Percentiles rank a stretch among this genome's conserved stretches.
Conservation (phyloP, 2,888 invertebrate species). For the Phrixothrix hirtus region DNA sequence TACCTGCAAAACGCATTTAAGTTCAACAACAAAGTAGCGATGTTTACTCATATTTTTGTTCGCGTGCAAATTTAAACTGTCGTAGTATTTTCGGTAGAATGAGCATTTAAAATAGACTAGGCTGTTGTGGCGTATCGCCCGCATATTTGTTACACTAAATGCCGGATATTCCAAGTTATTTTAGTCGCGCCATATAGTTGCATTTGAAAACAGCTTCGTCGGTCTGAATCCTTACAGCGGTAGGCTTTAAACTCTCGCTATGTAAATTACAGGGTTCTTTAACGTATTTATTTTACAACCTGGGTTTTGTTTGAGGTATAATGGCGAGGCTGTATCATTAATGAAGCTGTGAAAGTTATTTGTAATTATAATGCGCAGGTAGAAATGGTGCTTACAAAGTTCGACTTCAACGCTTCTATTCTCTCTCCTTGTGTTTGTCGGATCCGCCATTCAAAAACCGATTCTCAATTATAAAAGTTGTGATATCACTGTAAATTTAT, state of each 20-base stretch:
- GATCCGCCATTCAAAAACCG: too few species aligned
- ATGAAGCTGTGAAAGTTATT: constrained; percentile 12
- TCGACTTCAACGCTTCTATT: too few species aligned
- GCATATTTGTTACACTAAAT: constrained; percentile 23
- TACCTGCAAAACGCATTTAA: too few species aligned
- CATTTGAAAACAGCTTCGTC: constrained; percentile 11
- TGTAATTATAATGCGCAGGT: constrained; percentile 10
- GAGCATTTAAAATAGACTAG: constrained; percentile 20
- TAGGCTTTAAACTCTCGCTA: constrained; percentile 10
- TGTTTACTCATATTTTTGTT: background rate
- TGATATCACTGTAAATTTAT: too few species aligned
- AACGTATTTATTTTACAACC: constrained; percentile 8
- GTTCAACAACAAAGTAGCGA: too few species aligned
- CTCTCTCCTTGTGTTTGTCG: too few species aligned
- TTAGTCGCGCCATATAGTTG: constrained; percentile 14
- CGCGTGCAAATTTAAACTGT: constrained; percentile 9
- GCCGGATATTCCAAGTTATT: constrained; percentile 24
- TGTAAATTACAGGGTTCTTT: constrained; percentile 16
- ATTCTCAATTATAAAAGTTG: too few species aligned
- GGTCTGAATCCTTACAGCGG: constrained; percentile 8
- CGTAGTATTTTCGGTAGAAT: constrained; percentile 13
- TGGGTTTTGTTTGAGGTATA: constrained; percentile 4
- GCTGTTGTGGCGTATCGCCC: constrained; percentile 25
- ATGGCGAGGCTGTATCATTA: constrained; percentile 8
- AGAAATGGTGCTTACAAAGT: too few species aligned